phyloP scores from a whole-genome alignment of 2,113 vertebrate genomes.

The Caranx ignobilis region DNA sequence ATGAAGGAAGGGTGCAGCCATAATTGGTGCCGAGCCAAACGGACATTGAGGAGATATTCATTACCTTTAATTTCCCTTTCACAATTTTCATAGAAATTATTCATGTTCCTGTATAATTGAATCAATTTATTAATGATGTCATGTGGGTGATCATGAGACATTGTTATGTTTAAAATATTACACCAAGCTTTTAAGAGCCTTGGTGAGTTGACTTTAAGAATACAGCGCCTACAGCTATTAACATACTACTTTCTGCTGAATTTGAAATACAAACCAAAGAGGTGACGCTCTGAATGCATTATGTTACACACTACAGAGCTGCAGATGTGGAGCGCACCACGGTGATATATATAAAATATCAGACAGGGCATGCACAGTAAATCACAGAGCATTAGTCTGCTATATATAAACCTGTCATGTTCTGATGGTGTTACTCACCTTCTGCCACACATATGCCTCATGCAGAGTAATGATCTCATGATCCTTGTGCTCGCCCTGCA shows the following conservation, averaged over 20 bases:
- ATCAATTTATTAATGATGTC: conserved; percentile 29
- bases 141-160: conserved; percentile 11
- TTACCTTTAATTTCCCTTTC: conserved; percentile 30
- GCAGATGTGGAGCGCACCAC: conserved; percentile 7
- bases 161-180: conserved; percentile 48
- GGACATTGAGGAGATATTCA: conserved; percentile 15
- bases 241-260: conserved; percentile 32
- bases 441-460: conserved; percentile 88
- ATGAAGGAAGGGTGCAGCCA: conserved; percentile 9
- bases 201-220: conserved; percentile 36
- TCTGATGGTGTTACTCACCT: conserved; percentile 81
- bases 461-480: conserved; percentile 89
- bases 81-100: conserved; percentile 24
- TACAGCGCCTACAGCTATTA: conserved; percentile 41
- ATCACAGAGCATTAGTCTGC: not conserved
- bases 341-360: conserved; percentile 2
- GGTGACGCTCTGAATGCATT: conserved; percentile 38
- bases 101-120: conserved; percentile 12
- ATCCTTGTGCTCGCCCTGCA: conserved; percentile 86
- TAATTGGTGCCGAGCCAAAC: conserved; percentile 15
- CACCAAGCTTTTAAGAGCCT: conserved; percentile 12
- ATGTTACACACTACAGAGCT: conserved; percentile 19
- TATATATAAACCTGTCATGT: conserved; percentile 6
- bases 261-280: conserved; percentile 61
- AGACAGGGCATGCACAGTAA: conserved; percentile 18